phyloP scores from a whole-genome alignment of 1,140 invertebrate species.

The Neuroterus valhalla region DNA sequence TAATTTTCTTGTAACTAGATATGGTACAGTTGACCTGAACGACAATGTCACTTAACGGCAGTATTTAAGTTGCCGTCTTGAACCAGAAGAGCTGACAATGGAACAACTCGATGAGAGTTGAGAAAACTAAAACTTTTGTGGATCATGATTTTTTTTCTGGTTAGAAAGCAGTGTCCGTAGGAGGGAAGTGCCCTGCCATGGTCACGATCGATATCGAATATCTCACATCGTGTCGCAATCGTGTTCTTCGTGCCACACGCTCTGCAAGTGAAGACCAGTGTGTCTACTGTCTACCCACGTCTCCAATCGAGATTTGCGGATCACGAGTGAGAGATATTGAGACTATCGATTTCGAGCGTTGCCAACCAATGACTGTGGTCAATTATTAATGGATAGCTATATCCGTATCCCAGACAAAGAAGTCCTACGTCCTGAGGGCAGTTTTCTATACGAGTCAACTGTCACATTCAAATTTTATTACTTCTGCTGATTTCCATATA shows the following conservation, averaged over 20 bases:
- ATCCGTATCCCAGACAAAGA: background rate
- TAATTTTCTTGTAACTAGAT: too few species aligned
- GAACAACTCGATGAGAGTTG: slow-evolving; percentile 39
- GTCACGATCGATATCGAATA: slow-evolving; percentile 57
- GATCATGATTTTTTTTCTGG: too few species aligned
- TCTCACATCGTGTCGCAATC: slow-evolving; percentile 54
- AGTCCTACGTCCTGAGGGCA: background rate
- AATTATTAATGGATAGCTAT: background rate
- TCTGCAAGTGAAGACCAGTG: slow-evolving; percentile 47
- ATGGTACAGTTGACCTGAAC: too few species aligned
- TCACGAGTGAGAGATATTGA: slow-evolving; percentile 48
- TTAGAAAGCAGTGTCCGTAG: slow-evolving; percentile 34
- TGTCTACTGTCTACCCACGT: slow-evolving; percentile 48
- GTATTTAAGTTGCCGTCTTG: too few species aligned
- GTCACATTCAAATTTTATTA: too few species aligned
- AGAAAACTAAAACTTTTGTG: too few species aligned
- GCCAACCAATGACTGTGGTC: slow-evolving; percentile 47
- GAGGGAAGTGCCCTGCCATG: slow-evolving; percentile 48
- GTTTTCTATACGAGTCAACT: too few species aligned
- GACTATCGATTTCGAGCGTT: slow-evolving; percentile 43
- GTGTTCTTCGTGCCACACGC: slow-evolving; percentile 55
- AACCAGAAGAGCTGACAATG: slow-evolving; percentile 40
- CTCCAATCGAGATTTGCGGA: slow-evolving; percentile 43
- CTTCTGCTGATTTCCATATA: too few species aligned
- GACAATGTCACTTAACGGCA: too few species aligned